Evolutionary conservation across 1,140 invertebrate species (phyloP), one percentile per base, ranked within the genome.

Genomic region (roundworm (Caenorhabditis elegans)): DNA sequence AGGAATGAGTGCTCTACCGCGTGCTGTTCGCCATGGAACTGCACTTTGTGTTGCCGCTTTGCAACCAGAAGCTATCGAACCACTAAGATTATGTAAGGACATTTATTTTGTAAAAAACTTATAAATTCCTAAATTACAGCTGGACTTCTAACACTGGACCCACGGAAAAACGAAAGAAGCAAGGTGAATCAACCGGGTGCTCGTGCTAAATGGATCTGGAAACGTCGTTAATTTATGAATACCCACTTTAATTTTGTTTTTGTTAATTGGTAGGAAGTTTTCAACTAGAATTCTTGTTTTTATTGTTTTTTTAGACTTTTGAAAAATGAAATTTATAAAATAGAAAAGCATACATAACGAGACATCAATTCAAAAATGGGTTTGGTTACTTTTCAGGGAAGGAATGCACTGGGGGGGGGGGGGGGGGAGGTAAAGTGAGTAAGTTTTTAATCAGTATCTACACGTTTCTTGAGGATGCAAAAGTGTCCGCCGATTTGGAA

Each of bases 171-270:
- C 83, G 96, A 98, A 91, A 93, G 97, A 86, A 97, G 97, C 93
- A 98, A 98, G 92, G 93, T 93, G 53, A 97, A 96, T 51, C 95
- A 96, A 91, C 93, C 93, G 89, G 94, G 94, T 87, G 95, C 96
- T 36, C 93, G 97, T 88, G 94, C 93, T 87, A 96, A 95, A 90
- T 95, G 93, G 87, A 96, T 95, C 81, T 99, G 96, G 96, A 70
- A 70, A 10, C 60, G 60, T 24, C 60, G 60, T 90, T 86, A 55
- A 53, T 22, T 19, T 39, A 34, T 60, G 2, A 6, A 60, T 60
- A 34, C 39, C n/a, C 22, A 2, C 19, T 31, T 3, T 22, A 22
- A 11, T 70, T 39, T 70, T 60, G 6, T 60, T 34, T 17, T 60
- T 31, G 26, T 70, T 70, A 22, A 10, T 4, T 70, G 2, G 60